Evolutionary conservation across 2,888 invertebrate genomes (phyloP).

Genomic region (Polietes domitor): DNA sequence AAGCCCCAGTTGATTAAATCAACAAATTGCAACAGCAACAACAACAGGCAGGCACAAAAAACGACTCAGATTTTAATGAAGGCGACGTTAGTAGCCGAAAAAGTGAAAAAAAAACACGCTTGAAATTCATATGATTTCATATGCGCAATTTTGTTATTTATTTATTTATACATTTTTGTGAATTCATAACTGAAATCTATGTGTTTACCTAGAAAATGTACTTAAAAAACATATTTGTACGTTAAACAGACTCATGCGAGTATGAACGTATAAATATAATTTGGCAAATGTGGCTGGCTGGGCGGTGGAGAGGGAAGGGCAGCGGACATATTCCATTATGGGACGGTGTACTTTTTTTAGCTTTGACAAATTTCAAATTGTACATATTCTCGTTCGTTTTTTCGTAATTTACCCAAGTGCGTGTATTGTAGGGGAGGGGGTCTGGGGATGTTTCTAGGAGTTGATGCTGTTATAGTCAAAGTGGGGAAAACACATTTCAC

Average conservation of each 20-base stretch:
- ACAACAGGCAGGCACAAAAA: background rate
- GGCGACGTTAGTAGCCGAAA: background rate
- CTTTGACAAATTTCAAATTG: conserved; percentile 69
- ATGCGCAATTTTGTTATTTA: conserved; percentile 59
- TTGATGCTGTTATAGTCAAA: conserved; percentile 11
- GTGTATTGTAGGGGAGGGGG: conserved; percentile 34
- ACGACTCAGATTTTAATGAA: background rate
- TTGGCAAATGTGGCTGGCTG: background rate
- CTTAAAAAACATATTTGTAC: conserved; percentile 26
- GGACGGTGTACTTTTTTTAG: conserved; percentile 45
- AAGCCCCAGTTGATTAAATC: conserved; percentile 11
- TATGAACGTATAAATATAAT: conserved; percentile 53
- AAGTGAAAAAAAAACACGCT: conserved; percentile 11
- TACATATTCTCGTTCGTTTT: conserved; percentile 14
- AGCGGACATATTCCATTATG: conserved; percentile 55
- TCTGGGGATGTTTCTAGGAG: no score
- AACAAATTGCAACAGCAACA: background rate
- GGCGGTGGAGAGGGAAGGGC: background rate
- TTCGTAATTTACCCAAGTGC: conserved; percentile 64
- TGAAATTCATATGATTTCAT: conserved; percentile 64
- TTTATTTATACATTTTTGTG: conserved; percentile 72
- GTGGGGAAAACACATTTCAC: conserved; percentile 14
- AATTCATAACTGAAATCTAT: conserved; percentile 45
- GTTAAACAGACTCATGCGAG: no score
- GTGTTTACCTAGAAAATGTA: background rate